Percentiles rank a stretch among this genome's conserved stretches.
Conservation (phyloP, 2,797 vertebrate genomes). For the Limosa lapponica region DNA sequence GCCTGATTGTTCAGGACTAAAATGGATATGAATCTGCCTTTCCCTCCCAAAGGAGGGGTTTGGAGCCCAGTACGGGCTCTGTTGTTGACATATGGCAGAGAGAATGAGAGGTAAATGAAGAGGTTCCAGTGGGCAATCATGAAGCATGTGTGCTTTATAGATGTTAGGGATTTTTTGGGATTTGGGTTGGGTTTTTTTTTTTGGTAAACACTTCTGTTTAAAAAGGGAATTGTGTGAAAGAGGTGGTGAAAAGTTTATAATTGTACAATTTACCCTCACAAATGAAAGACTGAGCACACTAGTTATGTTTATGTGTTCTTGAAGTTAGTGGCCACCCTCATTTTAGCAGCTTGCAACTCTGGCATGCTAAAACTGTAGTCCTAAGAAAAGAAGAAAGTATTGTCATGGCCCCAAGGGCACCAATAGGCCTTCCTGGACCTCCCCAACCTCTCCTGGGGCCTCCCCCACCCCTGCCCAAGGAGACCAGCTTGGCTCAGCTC, state of each 20-base stretch:
- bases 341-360: not conserved
- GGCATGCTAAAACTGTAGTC: not conserved
- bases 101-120: not conserved
- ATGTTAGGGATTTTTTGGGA: not conserved
- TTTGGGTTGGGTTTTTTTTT: not conserved
- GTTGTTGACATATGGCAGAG: not conserved
- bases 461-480: not conserved
- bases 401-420: rapidly evolving
- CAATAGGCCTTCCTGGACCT: not conserved
- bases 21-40: not conserved
- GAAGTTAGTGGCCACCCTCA: not conserved
- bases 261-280: not conserved
- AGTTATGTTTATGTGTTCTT: not conserved
- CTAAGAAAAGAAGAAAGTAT: not conserved
- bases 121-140: not conserved
- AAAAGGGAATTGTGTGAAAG: not conserved
- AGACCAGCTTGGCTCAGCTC: not conserved
- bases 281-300: not conserved
- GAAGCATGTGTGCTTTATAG: not conserved
- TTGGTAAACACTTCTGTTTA: not conserved
- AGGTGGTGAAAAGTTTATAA: not conserved
- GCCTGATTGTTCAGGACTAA: not conserved
- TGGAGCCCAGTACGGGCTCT: not conserved
- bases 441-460: not conserved
- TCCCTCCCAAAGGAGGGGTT: not conserved